Evolutionary conservation across 1,140 invertebrate genomes (phyloP), one percentile per base, ranked within the genome.

Genomic region (Cryptotermes secundus): DNA sequence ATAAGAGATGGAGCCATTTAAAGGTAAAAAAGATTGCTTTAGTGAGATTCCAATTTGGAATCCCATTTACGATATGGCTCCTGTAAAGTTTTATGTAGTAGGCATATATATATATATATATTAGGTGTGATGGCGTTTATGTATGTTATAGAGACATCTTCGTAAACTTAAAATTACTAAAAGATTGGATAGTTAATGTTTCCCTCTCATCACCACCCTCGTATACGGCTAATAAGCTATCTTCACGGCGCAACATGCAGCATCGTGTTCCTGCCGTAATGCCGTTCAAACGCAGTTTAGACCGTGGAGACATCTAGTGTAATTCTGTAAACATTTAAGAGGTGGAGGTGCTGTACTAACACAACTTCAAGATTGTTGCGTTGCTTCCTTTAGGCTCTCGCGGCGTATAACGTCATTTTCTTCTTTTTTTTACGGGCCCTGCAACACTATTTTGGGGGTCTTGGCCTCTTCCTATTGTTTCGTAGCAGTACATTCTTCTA

Each of bases 1-100:
- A 72, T n/a, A 72, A n/a, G 59, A 72, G 59, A 72, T 72, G 59
- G 31, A 72, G 59, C 59, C 59, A 72, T 72, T 72, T 31, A 31
- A n/a, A n/a, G 14, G n/a, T 0, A 19, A 9, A 72, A 72, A 72
- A 72, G 59, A 72, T 72, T 72, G n/a, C 59, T 72, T 4, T 72
- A 72, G 59, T 72, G 59, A 31, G 59, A 72, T 72, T 72, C 26
- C 59, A 72, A 72, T 72, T n/a, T 72, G 59, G 26, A 72, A 31
- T 72, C 59, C 59, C 59, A 72, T 72, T 72, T 72, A 72, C 59
- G 59, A 72, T 31, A 31, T 26, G 26, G 59, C n/a, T 12, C 26
- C 7, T 72, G 59, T 72, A 31, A 26, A n/a, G 59, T 72, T 31
- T 31, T 72, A 72, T n/a, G 31, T 12, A 59, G 53, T 59, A 14